These are phyloP conservation scores for Aplysina aerophoba DNA, from an alignment of 37 sponge, comb jelly and placozoan genomes.

Conservation along the genomic window DNA sequence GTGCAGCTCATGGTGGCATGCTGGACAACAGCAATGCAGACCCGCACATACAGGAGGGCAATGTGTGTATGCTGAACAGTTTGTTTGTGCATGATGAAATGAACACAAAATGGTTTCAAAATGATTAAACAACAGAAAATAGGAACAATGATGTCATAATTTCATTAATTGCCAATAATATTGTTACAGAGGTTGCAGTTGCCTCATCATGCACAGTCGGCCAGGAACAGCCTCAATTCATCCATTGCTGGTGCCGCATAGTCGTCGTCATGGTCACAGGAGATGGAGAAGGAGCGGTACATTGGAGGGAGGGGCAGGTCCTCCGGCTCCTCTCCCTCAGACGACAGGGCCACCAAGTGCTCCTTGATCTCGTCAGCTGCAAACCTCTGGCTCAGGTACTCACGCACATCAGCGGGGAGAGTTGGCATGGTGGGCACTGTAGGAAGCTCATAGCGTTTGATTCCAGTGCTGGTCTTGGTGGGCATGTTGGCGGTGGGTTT, in stretches of 20 bases:
- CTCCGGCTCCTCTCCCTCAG: neutral
- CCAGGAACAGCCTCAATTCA: conserved; percentile 12
- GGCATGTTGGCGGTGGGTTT: no score
- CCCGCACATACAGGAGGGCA: no score
- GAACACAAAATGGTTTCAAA: no score
- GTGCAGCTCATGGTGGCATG: no score
- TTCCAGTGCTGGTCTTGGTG: no score
- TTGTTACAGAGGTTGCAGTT: no score
- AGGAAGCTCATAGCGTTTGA: neutral
- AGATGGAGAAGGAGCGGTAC: neutral
- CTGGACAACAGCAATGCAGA: no score
- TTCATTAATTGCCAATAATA: no score
- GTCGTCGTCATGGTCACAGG: conserved; percentile 10
- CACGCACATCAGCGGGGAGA: conserved; percentile 21
- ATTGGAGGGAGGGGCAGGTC: conserved; percentile 11
- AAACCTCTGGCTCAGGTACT: neutral
- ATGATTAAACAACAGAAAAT: no score
- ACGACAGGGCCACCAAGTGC: neutral
- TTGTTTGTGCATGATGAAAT: no score
- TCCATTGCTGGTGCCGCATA: neutral
- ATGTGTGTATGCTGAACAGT: no score
- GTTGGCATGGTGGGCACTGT: neutral
- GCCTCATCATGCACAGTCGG: neutral
- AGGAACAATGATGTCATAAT: no score
- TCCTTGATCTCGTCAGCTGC: conserved; percentile 16